Conservation (phyloP, 1,140 invertebrate species). For the Melipona quadrifasciata region DNA sequence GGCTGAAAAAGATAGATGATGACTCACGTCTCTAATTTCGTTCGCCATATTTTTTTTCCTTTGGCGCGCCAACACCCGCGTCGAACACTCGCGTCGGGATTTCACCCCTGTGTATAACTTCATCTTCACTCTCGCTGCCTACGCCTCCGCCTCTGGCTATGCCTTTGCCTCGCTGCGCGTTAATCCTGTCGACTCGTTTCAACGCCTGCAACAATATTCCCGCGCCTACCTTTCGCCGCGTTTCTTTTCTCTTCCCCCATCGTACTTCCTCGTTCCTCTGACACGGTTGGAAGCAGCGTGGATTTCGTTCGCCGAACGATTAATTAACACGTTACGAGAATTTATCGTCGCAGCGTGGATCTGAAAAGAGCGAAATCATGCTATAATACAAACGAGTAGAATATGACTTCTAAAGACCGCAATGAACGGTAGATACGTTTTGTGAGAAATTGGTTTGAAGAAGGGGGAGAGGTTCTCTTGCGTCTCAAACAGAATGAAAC, state of each 20-base stretch:
- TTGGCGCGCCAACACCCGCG: not conserved
- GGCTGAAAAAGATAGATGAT: not conserved
- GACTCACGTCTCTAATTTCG: not conserved
- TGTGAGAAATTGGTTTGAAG: too few species aligned
- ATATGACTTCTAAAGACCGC: not conserved
- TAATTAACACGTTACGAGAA: slow-evolving; percentile 24
- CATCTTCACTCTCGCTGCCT: slow-evolving; percentile 10
- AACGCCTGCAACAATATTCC: slow-evolving; percentile 15
- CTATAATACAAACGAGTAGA: not conserved
- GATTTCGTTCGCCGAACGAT: not conserved
- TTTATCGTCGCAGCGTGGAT: not conserved
- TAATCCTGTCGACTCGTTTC: slow-evolving; percentile 16
- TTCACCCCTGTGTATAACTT: slow-evolving; percentile 23
- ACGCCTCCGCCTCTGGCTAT: not conserved
- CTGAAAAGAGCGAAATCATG: too few species aligned
- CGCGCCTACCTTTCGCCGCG: not conserved
- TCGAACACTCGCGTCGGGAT: not conserved
- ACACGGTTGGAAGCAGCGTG: not conserved
- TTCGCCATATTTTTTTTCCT: not conserved
- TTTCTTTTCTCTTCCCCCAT: too few species aligned
- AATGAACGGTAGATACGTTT: not conserved
- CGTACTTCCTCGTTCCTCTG: too few species aligned
- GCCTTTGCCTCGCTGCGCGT: not conserved
- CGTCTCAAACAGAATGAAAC: too few species aligned
- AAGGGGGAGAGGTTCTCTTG: too few species aligned